phyloP scores from a whole-genome alignment of 1,140 invertebrate genomes.

The Tribolium madens region DNA sequence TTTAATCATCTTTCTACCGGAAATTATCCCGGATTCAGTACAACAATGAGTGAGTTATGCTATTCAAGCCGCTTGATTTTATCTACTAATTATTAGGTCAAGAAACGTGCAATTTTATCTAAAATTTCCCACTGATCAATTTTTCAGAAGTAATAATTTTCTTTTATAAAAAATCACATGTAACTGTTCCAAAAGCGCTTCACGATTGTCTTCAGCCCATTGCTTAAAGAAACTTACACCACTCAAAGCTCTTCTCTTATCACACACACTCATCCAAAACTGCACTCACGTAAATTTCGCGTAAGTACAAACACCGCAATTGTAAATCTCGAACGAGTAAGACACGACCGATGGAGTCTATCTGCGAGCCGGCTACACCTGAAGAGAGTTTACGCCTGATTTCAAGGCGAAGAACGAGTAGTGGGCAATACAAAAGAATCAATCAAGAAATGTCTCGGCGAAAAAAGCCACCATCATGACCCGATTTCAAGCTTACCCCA shows the following conservation, averaged over 20 bases:
- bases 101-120: neutral
- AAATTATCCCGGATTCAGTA: neutral
- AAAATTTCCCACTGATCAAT: neutral
- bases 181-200: no score
- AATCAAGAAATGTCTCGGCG: constrained; percentile 18
- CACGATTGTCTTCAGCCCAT: no score
- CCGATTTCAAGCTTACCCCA: no score
- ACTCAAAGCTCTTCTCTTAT: neutral
- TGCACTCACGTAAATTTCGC: neutral
- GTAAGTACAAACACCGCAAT: neutral
- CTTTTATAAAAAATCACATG: no score
- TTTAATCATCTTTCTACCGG: neutral
- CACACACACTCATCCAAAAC: neutral
- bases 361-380: constrained; percentile 30
- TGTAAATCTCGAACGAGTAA: constrained; percentile 14
- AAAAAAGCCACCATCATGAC: neutral
- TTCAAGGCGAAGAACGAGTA: constrained; percentile 27
- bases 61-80: neutral
- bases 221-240: neutral
- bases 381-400: constrained; percentile 16
- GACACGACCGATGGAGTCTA: constrained; percentile 20
- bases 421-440: constrained; percentile 35
- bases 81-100: neutral
- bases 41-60: neutral
- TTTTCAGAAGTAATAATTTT: neutral